phyloP scores from a whole-genome alignment of 2,113 vertebrate genomes.

The Clarias batrachus region DNA sequence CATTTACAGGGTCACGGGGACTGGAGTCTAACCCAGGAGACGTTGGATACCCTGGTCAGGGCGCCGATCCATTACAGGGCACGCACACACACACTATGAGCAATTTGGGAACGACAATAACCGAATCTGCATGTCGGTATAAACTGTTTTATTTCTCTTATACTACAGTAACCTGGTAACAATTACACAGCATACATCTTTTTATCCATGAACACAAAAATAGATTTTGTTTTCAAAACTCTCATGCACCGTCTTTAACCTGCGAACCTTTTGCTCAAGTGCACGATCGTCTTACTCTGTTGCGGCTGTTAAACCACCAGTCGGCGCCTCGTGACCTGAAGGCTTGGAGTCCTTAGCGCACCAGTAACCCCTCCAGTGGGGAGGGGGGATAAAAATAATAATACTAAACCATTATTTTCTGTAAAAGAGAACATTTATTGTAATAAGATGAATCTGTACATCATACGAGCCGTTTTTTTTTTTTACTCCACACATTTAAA shows the following conservation, averaged over 20 bases:
- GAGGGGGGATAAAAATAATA: background rate
- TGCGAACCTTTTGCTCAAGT: background rate
- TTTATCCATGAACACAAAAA: background rate
- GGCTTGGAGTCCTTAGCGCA: background rate
- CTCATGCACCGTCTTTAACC: background rate
- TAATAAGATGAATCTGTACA: constrained; percentile 67
- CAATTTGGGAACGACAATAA: too few species aligned
- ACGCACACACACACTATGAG: too few species aligned
- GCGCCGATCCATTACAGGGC: too few species aligned
- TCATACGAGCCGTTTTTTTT: constrained; percentile 57
- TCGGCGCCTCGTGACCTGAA: background rate
- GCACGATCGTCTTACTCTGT: background rate
- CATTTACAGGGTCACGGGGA: too few species aligned
- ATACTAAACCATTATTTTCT: constrained; percentile 42
- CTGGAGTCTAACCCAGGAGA: too few species aligned
- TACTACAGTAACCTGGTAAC: background rate
- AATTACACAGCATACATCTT: background rate
- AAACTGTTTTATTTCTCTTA: background rate
- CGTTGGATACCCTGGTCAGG: too few species aligned
- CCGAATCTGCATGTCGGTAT: background rate
- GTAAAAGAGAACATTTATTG: constrained; percentile 71
- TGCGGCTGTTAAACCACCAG: background rate
- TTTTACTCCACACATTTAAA: constrained; percentile 64
- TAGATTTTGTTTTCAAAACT: too few species aligned
- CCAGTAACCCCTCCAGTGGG: too few species aligned